Percentiles rank a stretch among this genome's conserved stretches.
Conservation (phyloP, 2,113 vertebrate species). For the Murina feae region DNA sequence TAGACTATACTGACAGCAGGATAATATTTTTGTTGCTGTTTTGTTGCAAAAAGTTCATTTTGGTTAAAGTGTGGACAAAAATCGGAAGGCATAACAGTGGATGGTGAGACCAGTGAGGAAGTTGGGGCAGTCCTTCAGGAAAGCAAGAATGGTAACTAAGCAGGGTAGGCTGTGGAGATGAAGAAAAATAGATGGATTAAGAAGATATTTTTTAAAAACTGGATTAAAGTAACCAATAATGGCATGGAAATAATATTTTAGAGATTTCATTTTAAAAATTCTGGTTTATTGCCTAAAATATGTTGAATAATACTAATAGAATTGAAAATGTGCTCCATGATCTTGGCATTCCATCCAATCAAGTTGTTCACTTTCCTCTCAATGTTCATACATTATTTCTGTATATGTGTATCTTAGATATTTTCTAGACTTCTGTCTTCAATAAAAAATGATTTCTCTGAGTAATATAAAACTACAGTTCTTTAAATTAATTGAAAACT, state of each 20-base stretch:
- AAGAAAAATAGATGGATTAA: not conserved
- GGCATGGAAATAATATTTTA: not conserved
- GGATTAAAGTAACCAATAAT: not conserved
- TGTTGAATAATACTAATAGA: not conserved
- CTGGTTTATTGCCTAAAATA: not conserved
- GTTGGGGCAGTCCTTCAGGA: not conserved
- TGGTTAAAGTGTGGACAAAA: not conserved
- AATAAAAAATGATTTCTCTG: constrained; percentile 45
- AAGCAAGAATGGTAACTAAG: not conserved
- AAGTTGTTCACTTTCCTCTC: not conserved
- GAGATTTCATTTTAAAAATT: constrained; percentile 7
- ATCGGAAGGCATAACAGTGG: not conserved
- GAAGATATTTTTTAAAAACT: not conserved
- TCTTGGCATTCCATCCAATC: not conserved
- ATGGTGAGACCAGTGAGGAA: not conserved
- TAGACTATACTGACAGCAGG: not conserved
- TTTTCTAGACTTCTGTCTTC: constrained; percentile 53
- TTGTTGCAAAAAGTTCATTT: not conserved
- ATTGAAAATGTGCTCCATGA: not conserved
- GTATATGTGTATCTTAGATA: not conserved
- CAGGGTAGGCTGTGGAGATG: not conserved
- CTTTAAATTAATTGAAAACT: constrained; percentile 64
- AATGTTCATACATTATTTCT: not conserved
- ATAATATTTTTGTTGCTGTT: not conserved
- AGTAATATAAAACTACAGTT: constrained; percentile 55